Percentiles rank a stretch among this genome's conserved stretches.
phyloP scores from a whole-genome alignment of 1,140 invertebrate species.

The Brachionus asplanchnoidis region DNA sequence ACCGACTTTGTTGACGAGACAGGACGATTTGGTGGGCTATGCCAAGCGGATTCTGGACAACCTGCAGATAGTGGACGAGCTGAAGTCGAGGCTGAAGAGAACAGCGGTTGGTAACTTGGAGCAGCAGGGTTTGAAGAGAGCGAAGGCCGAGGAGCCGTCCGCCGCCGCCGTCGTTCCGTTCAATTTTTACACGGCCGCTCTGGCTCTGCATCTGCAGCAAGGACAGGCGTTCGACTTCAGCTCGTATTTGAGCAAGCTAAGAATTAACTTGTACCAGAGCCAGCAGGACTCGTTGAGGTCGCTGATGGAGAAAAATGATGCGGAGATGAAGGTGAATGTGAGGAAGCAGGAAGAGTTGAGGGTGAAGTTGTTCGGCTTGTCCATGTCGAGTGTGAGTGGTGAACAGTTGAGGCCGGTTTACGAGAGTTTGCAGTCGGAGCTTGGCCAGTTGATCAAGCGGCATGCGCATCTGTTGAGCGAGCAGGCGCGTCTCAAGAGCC shows the following conservation, averaged over 20 bases:
- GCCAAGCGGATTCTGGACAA: background rate
- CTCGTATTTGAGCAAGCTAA: background rate
- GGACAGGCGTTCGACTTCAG: background rate
- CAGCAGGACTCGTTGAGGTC: background rate
- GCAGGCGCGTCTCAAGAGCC: background rate
- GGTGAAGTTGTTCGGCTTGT: background rate
- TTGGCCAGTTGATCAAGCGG: background rate
- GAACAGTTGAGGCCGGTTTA: background rate
- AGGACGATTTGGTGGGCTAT: background rate
- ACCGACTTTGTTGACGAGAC: slow-evolving; percentile 10
- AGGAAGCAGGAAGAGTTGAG: background rate
- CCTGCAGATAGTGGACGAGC: background rate
- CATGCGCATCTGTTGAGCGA: slow-evolving; percentile 13
- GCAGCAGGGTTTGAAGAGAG: background rate
- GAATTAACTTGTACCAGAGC: background rate
- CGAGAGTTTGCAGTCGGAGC: background rate
- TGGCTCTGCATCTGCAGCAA: slow-evolving; percentile 15
- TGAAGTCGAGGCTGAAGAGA: background rate
- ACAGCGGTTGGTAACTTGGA: background rate
- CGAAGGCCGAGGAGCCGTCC: background rate
- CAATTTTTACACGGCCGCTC: slow-evolving; percentile 5
- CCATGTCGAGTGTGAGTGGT: background rate
- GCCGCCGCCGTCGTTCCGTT: background rate
- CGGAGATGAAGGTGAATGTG: background rate
- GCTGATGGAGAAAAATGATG: background rate